Conservation (phyloP, 2,888 invertebrate species). For the Biston stratarius region DNA sequence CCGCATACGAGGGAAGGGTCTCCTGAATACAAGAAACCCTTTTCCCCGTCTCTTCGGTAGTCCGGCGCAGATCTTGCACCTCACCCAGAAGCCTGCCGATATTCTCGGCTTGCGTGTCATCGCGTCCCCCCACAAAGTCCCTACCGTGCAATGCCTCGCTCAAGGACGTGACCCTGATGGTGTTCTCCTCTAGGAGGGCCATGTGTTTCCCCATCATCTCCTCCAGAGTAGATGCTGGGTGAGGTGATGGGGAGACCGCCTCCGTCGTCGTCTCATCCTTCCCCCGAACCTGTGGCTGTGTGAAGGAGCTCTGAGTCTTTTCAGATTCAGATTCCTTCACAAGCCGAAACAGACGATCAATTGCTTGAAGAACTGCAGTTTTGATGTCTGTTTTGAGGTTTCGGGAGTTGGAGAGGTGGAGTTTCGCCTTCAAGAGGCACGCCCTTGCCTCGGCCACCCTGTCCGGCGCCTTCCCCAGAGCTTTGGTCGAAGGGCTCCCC, state of each 20-base stretch:
- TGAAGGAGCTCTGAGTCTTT: no score
- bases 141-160: background rate
- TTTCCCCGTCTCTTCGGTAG: background rate
- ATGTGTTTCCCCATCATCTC: no score
- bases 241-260: no score
- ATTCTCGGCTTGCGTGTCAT: background rate
- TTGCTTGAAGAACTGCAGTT: no score
- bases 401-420: background rate
- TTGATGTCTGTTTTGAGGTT: no score
- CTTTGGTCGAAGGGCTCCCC: background rate
- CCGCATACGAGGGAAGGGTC: constrained; percentile 2
- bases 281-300: background rate
- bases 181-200: background rate
- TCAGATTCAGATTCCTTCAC: background rate
- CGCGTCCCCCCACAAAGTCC: background rate
- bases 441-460: background rate
- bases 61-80: no score
- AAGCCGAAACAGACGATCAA: background rate
- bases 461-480: background rate
- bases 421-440: background rate
- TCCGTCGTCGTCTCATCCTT: background rate
- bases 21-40: background rate
- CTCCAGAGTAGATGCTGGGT: no score
- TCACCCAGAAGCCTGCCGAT: background rate
- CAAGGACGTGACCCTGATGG: background rate